Evolutionary conservation across 1,140 invertebrate species (phyloP).

Genomic region (Platorchestia sp.): DNA sequence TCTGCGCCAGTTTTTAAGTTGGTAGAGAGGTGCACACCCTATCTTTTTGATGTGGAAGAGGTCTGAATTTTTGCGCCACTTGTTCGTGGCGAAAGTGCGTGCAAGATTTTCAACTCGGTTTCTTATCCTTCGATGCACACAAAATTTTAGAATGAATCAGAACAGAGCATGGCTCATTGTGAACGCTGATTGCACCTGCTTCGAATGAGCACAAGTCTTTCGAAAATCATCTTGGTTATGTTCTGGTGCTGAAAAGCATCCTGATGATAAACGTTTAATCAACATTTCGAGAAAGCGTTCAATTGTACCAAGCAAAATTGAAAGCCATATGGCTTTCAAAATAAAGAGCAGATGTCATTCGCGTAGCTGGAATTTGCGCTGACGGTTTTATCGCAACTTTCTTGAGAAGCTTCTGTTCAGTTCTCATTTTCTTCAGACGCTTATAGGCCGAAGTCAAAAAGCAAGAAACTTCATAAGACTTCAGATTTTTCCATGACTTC

Average conservation of each 20-base stretch:
- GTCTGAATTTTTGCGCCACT: too few relatives aligned
- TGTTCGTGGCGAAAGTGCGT: too few relatives aligned
- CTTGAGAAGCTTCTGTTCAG: not conserved
- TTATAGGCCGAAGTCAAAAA: not conserved
- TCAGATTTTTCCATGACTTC: not conserved
- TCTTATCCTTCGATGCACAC: not conserved
- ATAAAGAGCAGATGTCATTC: not conserved
- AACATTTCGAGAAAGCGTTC: not conserved
- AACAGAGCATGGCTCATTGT: not conserved
- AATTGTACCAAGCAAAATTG: not conserved
- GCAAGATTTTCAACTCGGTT: too few relatives aligned
- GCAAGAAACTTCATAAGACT: not conserved
- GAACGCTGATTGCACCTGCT: not conserved
- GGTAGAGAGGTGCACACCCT: too few relatives aligned
- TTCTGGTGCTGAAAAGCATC: not conserved
- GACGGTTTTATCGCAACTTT: not conserved
- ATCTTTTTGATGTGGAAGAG: too few relatives aligned
- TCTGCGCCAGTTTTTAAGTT: too few relatives aligned
- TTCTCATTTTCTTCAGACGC: not conserved
- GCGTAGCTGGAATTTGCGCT: not conserved
- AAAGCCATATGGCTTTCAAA: not conserved
- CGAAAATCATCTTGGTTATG: not conserved
- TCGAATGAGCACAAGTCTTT: not conserved
- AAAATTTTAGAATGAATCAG: not conserved
- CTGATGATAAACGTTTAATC: not conserved